Evolutionary conservation across 2,888 invertebrate species (phyloP).

Genomic region (Adelognathus sp.): DNA sequence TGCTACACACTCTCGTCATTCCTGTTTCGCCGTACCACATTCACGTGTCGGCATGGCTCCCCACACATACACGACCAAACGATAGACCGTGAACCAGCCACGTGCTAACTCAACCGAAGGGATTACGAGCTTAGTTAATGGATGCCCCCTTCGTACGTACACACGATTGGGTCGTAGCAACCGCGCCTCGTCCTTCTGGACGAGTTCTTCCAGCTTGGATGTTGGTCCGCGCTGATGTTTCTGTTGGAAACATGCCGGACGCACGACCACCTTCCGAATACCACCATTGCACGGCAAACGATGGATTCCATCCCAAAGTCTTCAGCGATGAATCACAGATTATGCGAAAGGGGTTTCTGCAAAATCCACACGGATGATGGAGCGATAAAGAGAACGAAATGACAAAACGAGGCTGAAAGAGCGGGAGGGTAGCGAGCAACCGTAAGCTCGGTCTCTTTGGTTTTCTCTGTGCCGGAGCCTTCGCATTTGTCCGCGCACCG

Average conservation of each 20-base stretch:
- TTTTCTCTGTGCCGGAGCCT: conserved; percentile 17
- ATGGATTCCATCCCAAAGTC: conserved; percentile 74
- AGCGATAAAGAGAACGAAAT: conserved; percentile 2
- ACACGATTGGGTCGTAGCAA: conserved; percentile 61
- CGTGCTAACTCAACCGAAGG: conserved; percentile 80
- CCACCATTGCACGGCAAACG: conserved; percentile 65
- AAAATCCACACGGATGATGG: conserved; percentile 10
- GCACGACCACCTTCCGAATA: conserved; percentile 50
- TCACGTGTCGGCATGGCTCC: neutral
- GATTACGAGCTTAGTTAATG: conserved; percentile 80
- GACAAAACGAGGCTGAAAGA: neutral
- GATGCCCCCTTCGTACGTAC: conserved; percentile 74
- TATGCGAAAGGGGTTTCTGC: conserved; percentile 44
- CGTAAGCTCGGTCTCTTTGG: conserved; percentile 27
- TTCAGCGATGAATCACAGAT: conserved; percentile 71
- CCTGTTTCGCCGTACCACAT: neutral
- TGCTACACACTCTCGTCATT: conserved; percentile 7
- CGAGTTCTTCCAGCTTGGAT: conserved; percentile 48
- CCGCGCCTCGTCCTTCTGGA: conserved; percentile 35
- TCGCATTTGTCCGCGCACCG: neutral
- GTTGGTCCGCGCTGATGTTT: conserved; percentile 35
- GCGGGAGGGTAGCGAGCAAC: neutral
- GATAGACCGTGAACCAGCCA: conserved; percentile 70
- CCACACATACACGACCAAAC: conserved; percentile 52
- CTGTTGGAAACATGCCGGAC: conserved; percentile 25